phyloP scores from a whole-genome alignment of 2,113 vertebrate species.

The Arvicanthis niloticus region DNA sequence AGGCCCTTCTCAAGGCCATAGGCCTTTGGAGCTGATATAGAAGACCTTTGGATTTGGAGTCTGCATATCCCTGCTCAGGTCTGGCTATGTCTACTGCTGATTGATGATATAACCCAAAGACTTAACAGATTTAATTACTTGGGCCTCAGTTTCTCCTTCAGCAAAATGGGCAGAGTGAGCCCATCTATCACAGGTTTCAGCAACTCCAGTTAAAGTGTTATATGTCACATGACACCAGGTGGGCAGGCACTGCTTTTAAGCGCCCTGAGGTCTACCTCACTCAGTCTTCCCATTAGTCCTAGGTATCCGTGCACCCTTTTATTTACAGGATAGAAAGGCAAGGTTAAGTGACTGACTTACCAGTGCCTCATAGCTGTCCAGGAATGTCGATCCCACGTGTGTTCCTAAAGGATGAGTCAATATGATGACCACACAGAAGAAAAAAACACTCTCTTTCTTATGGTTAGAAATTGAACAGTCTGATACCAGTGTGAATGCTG shows the following conservation, averaged over 20 bases:
- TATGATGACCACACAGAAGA: background rate
- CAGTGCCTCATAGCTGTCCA: background rate
- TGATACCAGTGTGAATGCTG: background rate
- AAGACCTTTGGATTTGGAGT: background rate
- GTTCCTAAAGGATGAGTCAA: background rate
- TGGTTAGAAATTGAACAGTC: background rate
- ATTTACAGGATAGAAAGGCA: background rate
- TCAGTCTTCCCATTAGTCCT: background rate
- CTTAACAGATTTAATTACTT: background rate
- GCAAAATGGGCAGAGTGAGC: background rate
- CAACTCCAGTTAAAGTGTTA: background rate
- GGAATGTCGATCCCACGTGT: rapidly evolving
- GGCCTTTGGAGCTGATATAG: background rate
- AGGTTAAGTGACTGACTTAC: background rate
- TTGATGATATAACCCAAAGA: background rate
- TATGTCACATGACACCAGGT: background rate
- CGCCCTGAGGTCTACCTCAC: background rate
- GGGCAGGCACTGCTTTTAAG: background rate
- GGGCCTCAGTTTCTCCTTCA: background rate
- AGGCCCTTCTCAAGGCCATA: background rate
- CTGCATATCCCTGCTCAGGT: background rate
- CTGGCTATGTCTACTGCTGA: background rate
- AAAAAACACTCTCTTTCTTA: background rate
- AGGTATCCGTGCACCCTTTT: background rate
- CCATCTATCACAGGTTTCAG: background rate